Percentiles rank a stretch among this genome's conserved stretches.
Evolutionary conservation across 2,888 invertebrate species (phyloP).

Genomic region (Aplocera efformata): DNA sequence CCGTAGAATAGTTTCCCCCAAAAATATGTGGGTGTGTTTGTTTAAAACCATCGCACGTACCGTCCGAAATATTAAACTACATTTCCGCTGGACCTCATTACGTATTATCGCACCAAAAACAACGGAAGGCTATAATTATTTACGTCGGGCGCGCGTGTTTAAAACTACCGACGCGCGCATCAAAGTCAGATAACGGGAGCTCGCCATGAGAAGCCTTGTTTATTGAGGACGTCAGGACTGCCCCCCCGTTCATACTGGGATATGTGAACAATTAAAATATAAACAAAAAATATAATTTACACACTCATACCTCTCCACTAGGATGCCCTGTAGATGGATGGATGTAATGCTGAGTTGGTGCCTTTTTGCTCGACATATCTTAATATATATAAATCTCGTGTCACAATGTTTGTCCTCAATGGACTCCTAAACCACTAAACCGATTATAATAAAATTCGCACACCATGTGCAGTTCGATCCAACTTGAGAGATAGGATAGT

Average conservation of each 20-base stretch:
- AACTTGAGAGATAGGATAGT: too few species aligned
- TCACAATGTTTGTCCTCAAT: too few species aligned
- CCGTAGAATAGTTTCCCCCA: constrained; percentile 9
- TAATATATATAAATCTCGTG: too few species aligned
- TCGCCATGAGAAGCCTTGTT: constrained; percentile 71
- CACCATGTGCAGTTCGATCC: too few species aligned
- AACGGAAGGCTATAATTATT: constrained; percentile 57
- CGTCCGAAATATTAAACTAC: constrained; percentile 18
- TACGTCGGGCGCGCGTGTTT: constrained; percentile 47
- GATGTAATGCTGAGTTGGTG: too few species aligned
- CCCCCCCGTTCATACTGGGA: constrained; percentile 41
- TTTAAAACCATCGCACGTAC: constrained; percentile 16
- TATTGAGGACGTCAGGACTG: constrained; percentile 62
- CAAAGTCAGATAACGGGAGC: constrained; percentile 62
- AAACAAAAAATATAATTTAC: neutral
- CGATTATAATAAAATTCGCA: too few species aligned
- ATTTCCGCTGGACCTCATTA: constrained; percentile 16
- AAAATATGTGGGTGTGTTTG: constrained; percentile 12
- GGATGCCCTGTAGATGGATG: neutral
- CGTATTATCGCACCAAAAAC: constrained; percentile 30
- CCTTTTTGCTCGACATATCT: too few species aligned
- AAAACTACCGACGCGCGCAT: constrained; percentile 61
- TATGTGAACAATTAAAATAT: constrained; percentile 15
- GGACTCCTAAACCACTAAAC: too few species aligned
- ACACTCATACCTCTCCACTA: neutral